Evolutionary conservation across 2,113 vertebrate species (phyloP), one percentile per base, ranked within the genome.

Genomic region (Emydura subglobosa): DNA sequence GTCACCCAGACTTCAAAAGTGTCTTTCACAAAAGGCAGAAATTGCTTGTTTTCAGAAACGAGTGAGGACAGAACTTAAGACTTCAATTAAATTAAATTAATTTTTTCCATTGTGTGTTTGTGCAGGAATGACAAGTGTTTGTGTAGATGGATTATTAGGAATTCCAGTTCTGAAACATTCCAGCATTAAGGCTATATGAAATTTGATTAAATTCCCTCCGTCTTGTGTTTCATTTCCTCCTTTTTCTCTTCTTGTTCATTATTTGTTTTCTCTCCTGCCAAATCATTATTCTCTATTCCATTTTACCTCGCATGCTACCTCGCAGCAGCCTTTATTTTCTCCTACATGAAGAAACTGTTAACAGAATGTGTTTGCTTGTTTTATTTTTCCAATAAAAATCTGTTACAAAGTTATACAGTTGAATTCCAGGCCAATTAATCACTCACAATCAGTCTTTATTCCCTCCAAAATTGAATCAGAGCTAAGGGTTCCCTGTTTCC

Each of bases 1-100:
- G 85, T 86, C 88, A 81, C 68, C 87, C 95, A 39, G 85, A 90
- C 74, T 89, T 85, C 53, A 88, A 83, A 85, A 92, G 21, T 2
- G 17, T 24, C 17, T 57, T 86, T 84, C 29, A 22, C 27, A 42
- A 87, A 88, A 54, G 82, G 54, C 65, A 90, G 21, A 55, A 78
- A 76, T 21, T 87, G 44, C 91, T 89, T 10, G 76, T 80, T 5
- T 91, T 53, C 49, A 78, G 53, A 29, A 94, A 85, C 0, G 1
- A 13, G 17, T 91, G 47, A 87, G 27, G 44, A 24, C 91, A 53
- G 8, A 80, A 95, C 86, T 92, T 12, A 24, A 74, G 7, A 39
- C 39, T 93, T 95, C 82, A 1, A 13, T 65, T 34, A 79, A 76
- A 86, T 93, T 87, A 24, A 53, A 53, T 53, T 53, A 53, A 17